Evolutionary conservation across 92 coral and sea anemone species (phyloP).

Genomic region (Porites evermanni): DNA sequence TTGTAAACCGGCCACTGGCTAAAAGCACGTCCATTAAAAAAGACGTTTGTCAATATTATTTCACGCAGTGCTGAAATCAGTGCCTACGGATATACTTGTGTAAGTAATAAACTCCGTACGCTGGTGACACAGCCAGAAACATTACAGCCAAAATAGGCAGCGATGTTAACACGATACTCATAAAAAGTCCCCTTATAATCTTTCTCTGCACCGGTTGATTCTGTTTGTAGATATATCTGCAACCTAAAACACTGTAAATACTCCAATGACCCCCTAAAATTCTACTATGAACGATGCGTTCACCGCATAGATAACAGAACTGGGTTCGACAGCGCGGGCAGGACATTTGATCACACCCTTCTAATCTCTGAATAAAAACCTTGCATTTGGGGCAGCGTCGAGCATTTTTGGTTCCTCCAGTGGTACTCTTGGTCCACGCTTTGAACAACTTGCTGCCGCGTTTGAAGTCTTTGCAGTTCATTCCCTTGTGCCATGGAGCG

Average conservation of each 20-base stretch:
- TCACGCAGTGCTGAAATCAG: background rate
- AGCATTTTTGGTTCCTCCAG: slow-evolving; percentile 28
- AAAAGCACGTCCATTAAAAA: too few relatives aligned
- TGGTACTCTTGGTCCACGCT: slow-evolving; percentile 29
- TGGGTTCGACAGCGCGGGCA: slow-evolving; percentile 41
- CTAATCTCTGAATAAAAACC: slow-evolving; percentile 39
- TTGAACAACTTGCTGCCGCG: slow-evolving; percentile 50
- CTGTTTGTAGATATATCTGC: slow-evolving; percentile 36
- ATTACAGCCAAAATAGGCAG: slow-evolving; percentile 34
- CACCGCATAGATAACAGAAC: slow-evolving; percentile 52
- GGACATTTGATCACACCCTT: slow-evolving; percentile 54
- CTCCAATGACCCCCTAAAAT: slow-evolving; percentile 50
- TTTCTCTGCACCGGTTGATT: slow-evolving; percentile 42
- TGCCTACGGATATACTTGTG: slow-evolving; percentile 30
- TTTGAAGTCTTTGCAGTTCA: slow-evolving; percentile 50
- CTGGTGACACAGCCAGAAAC: slow-evolving; percentile 24
- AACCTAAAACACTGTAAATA: slow-evolving; percentile 45
- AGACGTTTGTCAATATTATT: too few relatives aligned
- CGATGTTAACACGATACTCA: slow-evolving; percentile 14
- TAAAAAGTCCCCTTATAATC: slow-evolving; percentile 24
- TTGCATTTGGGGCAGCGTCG: slow-evolving; percentile 47
- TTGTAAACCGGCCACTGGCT: too few relatives aligned
- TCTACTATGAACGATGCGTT: slow-evolving; percentile 27
- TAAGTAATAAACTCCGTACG: slow-evolving; percentile 2
- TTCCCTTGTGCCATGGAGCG: slow-evolving; percentile 50